Percentiles rank a stretch among this genome's conserved stretches.
Conservation (phyloP, 2,888 invertebrate genomes). For the Oscheius sp. region DNA sequence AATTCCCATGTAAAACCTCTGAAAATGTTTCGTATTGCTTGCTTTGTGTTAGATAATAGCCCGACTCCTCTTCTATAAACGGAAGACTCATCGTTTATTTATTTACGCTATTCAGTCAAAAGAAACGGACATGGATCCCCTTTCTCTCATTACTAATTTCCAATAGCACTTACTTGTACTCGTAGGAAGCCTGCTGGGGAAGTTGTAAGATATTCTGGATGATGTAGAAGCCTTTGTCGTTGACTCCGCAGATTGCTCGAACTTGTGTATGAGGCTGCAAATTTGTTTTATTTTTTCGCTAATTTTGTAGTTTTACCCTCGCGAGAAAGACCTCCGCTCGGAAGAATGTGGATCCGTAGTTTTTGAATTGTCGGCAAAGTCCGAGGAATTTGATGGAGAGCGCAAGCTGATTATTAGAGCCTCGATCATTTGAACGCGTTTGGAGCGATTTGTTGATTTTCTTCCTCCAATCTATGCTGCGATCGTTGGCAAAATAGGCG, state of each 20-base stretch:
- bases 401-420: background rate
- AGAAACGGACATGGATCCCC: background rate
- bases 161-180: conserved; percentile 24
- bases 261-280: conserved; percentile 11
- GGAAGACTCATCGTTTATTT: too few species aligned
- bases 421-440: background rate
- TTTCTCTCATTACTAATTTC: too few species aligned
- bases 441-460: conserved; percentile 18
- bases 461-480: conserved; percentile 7
- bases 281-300: background rate
- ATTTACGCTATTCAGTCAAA: background rate
- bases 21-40: background rate
- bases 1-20: conserved; percentile 14
- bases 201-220: too few species aligned
- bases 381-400: too few species aligned
- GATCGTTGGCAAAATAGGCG: background rate
- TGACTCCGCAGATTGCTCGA: conserved; percentile 5
- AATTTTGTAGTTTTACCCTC: background rate
- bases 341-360: conserved; percentile 29
- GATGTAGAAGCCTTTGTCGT: conserved; percentile 24
- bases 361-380: conserved; percentile 12
- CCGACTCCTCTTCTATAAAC: too few species aligned
- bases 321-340: conserved; percentile 22
- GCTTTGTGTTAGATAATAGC: too few species aligned
- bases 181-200: conserved; percentile 9